Percentiles rank a stretch among this genome's conserved stretches.
Evolutionary conservation across 2,797 vertebrate genomes (phyloP).

Genomic region (Octomys mimax): DNA sequence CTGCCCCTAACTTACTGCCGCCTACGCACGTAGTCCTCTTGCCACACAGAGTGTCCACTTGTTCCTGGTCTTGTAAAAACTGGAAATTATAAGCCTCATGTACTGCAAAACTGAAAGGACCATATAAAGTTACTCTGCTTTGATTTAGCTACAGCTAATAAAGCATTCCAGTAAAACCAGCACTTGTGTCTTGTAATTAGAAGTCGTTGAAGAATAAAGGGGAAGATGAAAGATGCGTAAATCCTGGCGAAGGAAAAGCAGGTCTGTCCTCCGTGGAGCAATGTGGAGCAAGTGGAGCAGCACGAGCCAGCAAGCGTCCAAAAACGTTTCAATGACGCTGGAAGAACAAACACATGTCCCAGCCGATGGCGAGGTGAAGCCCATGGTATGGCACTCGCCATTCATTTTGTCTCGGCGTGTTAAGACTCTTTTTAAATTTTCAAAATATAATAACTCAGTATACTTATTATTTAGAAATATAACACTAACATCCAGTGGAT

Average conservation of each 20-base stretch:
- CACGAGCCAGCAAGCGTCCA: neutral
- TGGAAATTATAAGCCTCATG: neutral
- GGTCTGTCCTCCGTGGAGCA: neutral
- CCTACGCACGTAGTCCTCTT: neutral
- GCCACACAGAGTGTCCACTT: neutral
- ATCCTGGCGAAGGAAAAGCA: neutral
- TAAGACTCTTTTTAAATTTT: neutral
- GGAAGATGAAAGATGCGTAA: neutral
- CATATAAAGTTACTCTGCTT: slow-evolving; percentile 32
- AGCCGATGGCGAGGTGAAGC: neutral
- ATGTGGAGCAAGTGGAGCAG: neutral
- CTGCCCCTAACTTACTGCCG: neutral
- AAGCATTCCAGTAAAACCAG: neutral
- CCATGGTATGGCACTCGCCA: neutral
- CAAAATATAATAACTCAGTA: neutral
- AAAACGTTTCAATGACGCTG: neutral
- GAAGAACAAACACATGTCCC: neutral
- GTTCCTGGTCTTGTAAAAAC: slow-evolving; percentile 10
- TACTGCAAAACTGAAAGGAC: slow-evolving; percentile 11
- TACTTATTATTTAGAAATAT: slow-evolving; percentile 11
- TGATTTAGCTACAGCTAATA: slow-evolving; percentile 36
- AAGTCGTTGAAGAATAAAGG: neutral
- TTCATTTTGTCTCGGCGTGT: neutral
- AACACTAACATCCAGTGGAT: neutral
- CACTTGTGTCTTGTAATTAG: slow-evolving; percentile 7